Evolutionary conservation across 1,140 invertebrate genomes (phyloP).

Genomic region (Diorhabda elongata): DNA sequence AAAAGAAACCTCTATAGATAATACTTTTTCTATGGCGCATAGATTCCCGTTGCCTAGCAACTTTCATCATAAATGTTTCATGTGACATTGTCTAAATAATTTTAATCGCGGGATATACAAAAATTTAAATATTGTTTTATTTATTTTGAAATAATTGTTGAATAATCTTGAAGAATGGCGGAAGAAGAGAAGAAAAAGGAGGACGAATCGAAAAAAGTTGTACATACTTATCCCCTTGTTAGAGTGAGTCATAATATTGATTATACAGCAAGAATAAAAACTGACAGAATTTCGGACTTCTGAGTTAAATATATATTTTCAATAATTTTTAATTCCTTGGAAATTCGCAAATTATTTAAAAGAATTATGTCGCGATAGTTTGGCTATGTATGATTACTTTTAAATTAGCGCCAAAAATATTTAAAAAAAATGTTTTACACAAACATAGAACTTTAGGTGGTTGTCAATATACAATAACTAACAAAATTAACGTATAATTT

Average conservation of each 20-base stretch:
- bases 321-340: background rate
- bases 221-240: conserved; percentile 70
- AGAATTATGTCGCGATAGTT: too few species aligned
- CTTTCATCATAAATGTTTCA: background rate
- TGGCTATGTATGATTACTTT: too few species aligned
- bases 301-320: conserved; percentile 9
- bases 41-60: background rate
- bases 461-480: too few species aligned
- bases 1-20: too few species aligned
- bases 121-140: background rate
- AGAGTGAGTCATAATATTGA: conserved; percentile 52
- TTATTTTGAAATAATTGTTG: background rate
- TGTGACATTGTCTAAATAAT: background rate
- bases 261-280: background rate
- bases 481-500: too few species aligned
- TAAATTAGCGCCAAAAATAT: too few species aligned
- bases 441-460: too few species aligned
- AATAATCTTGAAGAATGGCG: conserved; percentile 39
- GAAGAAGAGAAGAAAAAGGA: conserved; percentile 51
- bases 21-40: too few species aligned
- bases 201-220: conserved; percentile 60
- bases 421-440: too few species aligned
- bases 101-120: background rate
- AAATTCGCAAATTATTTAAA: too few species aligned
- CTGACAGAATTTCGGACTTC: background rate